Percentiles rank a stretch among this genome's conserved stretches.
Evolutionary conservation across 30 jellyfish, hydroid and myxozoan genomes (phyloP).

Genomic region (Mastigias papua): DNA sequence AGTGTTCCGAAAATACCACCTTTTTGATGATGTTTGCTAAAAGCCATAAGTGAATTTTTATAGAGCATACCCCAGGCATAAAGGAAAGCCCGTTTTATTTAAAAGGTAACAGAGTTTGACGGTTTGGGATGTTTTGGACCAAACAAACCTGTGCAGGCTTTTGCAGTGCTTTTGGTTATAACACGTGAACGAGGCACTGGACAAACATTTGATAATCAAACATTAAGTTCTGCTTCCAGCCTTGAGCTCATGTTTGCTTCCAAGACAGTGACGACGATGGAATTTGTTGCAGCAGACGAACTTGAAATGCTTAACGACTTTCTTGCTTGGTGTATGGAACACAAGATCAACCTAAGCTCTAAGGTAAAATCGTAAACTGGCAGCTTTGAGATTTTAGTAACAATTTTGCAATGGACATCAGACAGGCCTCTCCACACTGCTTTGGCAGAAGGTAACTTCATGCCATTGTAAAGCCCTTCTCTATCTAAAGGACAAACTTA

Average conservation of each 20-base stretch:
- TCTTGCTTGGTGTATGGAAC: slow-evolving; percentile 57
- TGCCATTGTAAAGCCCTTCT: no score
- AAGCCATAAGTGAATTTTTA: no score
- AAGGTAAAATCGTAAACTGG: slow-evolving; percentile 24
- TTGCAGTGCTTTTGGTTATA: background rate
- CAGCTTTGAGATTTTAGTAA: background rate
- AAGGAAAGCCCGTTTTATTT: no score
- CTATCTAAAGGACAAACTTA: no score
- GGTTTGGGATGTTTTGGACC: no score
- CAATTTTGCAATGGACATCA: background rate
- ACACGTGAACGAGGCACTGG: slow-evolving; percentile 9
- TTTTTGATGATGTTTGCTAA: no score
- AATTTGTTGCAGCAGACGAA: slow-evolving; percentile 1
- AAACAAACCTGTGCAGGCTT: background rate
- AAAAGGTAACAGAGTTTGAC: no score
- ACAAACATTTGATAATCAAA: slow-evolving; percentile 10
- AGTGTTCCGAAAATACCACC: no score
- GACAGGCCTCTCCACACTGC: no score
- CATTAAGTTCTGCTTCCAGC: background rate
- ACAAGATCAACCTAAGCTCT: slow-evolving; percentile 40
- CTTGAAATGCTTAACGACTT: slow-evolving; percentile 32
- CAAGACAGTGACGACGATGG: slow-evolving; percentile 5
- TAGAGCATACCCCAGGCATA: no score
- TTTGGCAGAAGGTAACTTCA: no score
- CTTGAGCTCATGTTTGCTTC: background rate